Base-by-base conservation (phyloP, 1,140 invertebrate genomes). In the Bombus superbus region DNA sequence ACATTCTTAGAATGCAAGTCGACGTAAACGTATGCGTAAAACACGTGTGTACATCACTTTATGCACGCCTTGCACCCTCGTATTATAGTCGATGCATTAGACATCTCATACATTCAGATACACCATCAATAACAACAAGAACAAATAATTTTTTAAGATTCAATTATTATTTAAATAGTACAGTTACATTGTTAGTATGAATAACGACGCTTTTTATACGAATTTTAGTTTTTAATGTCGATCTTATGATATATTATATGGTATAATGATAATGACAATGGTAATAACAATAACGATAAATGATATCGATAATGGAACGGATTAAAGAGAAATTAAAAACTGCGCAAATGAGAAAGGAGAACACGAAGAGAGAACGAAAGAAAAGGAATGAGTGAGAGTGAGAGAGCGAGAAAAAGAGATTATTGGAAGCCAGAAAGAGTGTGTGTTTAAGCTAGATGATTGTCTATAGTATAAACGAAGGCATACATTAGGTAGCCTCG, bases 141-240 rank as follows among this genome's bases (percentile, higher is more conserved):
- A 90, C 81, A 91, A 90, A 92, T 94, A 92, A 93, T 94, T 94
- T 93, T 94, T 94, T 94, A 94, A 94, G 88, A 91, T 93, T 92
- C 88, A 87, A 93, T 94, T 94, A 90, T 92, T 92, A 93, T 94
- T 94, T 94, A 94, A 94, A 92, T 93, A 94, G 89, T 92, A 93
- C 89, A 91, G 88, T 94, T 92, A 94, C 86, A 93, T 92, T 92
- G 91, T 94, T 94, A 94, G 92, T 92, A 93, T 86, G 91, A 93
- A 93, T 95, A 94, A 95, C 92, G 92, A 94, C 92, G 94, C 94
- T 95, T 95, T 95, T 95, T 95, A 95, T 95, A 95, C 94, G 93
- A 94, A 94, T 94, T 95, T 95, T 95, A 94, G 93, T 94, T 95
- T 95, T 94, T 93, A 93, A 94, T 88, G 93, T 93, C 92, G 93